These are phyloP conservation scores for Priocnemis perturbator DNA, from an alignment of 2,888 invertebrate genomes.

Conservation along the genomic window DNA sequence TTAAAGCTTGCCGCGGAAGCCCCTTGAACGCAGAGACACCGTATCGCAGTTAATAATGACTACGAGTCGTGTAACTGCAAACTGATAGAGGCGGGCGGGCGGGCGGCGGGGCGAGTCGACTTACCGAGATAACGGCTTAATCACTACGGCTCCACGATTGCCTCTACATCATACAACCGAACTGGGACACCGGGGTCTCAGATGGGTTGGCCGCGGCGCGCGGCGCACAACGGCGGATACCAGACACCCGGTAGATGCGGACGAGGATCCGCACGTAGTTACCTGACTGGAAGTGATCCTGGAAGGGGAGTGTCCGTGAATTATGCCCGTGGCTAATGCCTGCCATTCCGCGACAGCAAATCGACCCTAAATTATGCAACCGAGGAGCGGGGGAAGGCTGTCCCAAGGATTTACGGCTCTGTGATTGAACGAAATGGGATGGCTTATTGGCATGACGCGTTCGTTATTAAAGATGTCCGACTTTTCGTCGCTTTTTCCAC, in stretches of 20 bases:
- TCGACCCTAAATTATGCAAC: constrained; percentile 58
- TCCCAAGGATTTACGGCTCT: constrained; percentile 51
- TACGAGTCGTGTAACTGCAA: no score
- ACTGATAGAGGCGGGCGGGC: no score
- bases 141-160: no score
- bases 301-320: constrained; percentile 54
- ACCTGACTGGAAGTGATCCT: constrained; percentile 52
- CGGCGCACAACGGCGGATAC: neutral
- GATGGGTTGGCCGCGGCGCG: no score
- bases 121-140: no score
- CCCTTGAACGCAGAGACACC: no score
- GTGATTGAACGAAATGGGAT: constrained; percentile 58
- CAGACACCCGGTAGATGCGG: constrained; percentile 31
- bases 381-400: constrained; percentile 30
- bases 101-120: no score
- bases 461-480: constrained; percentile 7
- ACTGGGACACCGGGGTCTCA: no score
- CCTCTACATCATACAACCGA: no score
- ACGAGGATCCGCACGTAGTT: constrained; percentile 35
- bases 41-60: no score
- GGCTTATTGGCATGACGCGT: constrained; percentile 44
- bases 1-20: no score
- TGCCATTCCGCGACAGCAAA: constrained; percentile 56
- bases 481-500: no score
- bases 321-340: constrained; percentile 59